Percentiles rank a stretch among this genome's conserved stretches.
phyloP scores from a whole-genome alignment of 2,888 invertebrate species.

The Spilosoma lubricipeda region DNA sequence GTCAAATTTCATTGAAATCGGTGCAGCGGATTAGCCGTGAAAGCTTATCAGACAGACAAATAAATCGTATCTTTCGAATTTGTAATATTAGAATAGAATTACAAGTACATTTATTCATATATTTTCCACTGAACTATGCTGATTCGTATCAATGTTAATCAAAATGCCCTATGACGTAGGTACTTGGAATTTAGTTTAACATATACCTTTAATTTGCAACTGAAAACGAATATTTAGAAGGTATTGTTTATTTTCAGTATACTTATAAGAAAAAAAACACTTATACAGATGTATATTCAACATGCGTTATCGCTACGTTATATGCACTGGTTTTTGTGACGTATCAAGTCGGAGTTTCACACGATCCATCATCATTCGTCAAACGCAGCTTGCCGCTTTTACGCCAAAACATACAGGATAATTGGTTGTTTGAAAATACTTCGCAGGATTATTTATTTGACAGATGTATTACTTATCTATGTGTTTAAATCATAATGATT shows the following conservation, averaged over 20 bases:
- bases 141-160: background rate
- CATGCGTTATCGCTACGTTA: background rate
- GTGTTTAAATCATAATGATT: background rate
- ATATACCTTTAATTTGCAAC: background rate
- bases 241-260: background rate
- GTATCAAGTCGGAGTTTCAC: constrained; percentile 45
- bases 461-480: constrained; percentile 1
- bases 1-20: no score
- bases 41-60: no score
- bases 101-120: no score
- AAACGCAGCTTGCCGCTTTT: constrained; percentile 51
- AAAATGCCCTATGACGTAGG: background rate
- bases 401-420: constrained; percentile 48
- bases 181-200: background rate
- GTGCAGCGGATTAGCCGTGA: no score
- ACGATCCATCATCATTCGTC: constrained; percentile 67
- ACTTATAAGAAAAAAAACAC: background rate
- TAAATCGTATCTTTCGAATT: no score
- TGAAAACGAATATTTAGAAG: background rate
- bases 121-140: background rate
- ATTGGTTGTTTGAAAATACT: constrained; percentile 45
- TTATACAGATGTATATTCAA: background rate
- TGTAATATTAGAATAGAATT: no score
- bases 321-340: constrained; percentile 45
- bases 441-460: constrained; percentile 26